phyloP scores from a whole-genome alignment of 2,113 vertebrate genomes.

The Accipiter virgatus region DNA sequence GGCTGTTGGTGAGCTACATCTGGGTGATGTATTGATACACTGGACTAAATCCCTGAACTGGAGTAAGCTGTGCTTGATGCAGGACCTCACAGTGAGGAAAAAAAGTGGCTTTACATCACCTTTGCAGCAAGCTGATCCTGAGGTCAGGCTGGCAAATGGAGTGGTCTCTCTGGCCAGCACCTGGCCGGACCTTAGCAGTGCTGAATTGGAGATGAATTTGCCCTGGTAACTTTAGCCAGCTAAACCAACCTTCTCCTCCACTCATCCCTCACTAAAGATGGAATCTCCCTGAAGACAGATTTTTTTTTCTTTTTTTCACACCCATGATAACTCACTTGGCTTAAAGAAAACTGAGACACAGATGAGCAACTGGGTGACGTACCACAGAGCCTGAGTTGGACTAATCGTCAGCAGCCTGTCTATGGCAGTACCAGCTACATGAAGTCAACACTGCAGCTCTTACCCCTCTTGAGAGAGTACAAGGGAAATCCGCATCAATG shows the following conservation, averaged over 20 bases:
- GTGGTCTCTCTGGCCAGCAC: neutral
- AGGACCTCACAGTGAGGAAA: neutral
- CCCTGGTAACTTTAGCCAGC: neutral
- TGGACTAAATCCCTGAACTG: neutral
- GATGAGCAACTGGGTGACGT: neutral
- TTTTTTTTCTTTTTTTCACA: neutral
- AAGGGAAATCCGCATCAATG: neutral
- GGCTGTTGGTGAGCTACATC: neutral
- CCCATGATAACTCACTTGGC: neutral
- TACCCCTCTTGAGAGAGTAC: neutral
- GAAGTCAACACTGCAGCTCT: neutral
- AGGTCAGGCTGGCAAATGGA: neutral
- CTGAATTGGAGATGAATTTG: neutral
- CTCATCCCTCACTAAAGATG: neutral
- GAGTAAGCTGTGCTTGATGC: neutral
- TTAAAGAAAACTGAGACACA: neutral
- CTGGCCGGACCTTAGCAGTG: neutral
- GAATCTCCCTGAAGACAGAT: neutral
- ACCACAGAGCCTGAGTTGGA: neutral
- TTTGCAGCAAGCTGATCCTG: neutral
- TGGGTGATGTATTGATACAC: neutral
- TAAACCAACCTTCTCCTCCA: neutral
- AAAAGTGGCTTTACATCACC: neutral
- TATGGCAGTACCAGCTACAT: neutral
- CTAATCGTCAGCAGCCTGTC: neutral